These are phyloP conservation scores for Dolichotis patagonum DNA, from an alignment of 2,113 vertebrate genomes.

Conservation along the genomic window DNA sequence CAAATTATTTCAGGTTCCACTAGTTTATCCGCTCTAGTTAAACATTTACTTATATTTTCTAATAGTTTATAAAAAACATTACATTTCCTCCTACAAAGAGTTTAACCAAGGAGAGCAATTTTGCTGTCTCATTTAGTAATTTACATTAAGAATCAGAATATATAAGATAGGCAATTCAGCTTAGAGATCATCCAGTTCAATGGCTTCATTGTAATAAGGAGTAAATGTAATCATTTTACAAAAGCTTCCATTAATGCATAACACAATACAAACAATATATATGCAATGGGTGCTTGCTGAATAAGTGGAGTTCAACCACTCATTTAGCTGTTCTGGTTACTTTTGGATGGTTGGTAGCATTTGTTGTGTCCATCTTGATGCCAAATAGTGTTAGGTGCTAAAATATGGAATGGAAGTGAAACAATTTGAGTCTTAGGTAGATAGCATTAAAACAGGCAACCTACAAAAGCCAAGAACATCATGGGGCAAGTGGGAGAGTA, in stretches of 20 bases:
- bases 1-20: not conserved
- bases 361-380: not conserved
- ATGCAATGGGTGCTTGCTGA: not conserved
- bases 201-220: constrained; percentile 20
- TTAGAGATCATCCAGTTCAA: constrained; percentile 8
- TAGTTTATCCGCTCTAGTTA: not conserved
- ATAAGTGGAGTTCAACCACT: constrained; percentile 43
- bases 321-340: constrained; percentile 5
- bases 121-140: constrained; percentile 28
- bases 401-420: constrained; percentile 1
- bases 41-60: constrained; percentile 23
- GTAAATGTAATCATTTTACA: constrained; percentile 26
- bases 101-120: not conserved
- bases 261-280: not conserved
- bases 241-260: constrained; percentile 11
- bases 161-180: not conserved
- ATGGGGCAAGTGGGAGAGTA: fast-evolving
- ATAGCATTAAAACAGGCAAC: not conserved
- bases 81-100: not conserved
- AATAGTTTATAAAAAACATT: not conserved
- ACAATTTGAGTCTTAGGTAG: not conserved
- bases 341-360: not conserved
- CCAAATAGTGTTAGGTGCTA: not conserved
- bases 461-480: not conserved
- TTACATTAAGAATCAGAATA: constrained; percentile 3